A percentile compares a stretch with the other conserved stretches of the same genome.
phyloP scores from a whole-genome alignment of 2,113 vertebrate genomes.

The Ondatra zibethicus region DNA sequence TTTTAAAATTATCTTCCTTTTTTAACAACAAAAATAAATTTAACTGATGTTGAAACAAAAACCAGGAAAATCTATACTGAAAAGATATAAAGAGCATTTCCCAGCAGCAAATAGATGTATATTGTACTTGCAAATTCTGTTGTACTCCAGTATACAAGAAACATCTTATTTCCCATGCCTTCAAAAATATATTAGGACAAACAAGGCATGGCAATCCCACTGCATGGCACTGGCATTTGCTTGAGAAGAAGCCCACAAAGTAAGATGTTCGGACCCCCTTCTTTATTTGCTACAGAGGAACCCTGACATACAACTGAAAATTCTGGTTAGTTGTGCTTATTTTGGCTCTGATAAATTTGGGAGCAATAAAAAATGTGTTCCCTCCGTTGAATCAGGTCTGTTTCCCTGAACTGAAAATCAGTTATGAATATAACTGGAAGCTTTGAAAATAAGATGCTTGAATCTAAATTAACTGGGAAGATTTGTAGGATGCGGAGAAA shows the following conservation, averaged over 20 bases:
- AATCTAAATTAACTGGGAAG: conserved; percentile 81
- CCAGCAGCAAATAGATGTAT: neutral
- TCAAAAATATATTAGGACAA: neutral
- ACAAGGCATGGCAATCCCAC: neutral
- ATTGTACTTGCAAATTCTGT: neutral
- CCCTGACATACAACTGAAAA: conserved; percentile 74
- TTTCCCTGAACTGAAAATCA: conserved; percentile 79
- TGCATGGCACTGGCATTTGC: neutral
- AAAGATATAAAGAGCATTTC: neutral
- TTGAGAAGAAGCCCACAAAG: neutral
- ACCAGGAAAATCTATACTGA: neutral
- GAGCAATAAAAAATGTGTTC: conserved; percentile 48
- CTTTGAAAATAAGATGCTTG: conserved; percentile 81
- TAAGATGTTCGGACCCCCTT: conserved; percentile 17
- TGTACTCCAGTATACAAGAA: neutral
- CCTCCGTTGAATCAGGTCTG: conserved; percentile 67
- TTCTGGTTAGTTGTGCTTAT: conserved; percentile 75
- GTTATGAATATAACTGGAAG: conserved; percentile 81
- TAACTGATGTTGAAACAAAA: neutral
- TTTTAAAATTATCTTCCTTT: neutral
- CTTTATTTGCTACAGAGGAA: conserved; percentile 55
- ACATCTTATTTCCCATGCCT: neutral
- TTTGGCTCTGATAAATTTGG: conserved; percentile 67
- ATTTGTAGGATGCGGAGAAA: conserved; percentile 76
- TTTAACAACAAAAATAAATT: neutral